phyloP scores from a whole-genome alignment of 2,797 vertebrate genomes.

The Microcaecilia unicolor region DNA sequence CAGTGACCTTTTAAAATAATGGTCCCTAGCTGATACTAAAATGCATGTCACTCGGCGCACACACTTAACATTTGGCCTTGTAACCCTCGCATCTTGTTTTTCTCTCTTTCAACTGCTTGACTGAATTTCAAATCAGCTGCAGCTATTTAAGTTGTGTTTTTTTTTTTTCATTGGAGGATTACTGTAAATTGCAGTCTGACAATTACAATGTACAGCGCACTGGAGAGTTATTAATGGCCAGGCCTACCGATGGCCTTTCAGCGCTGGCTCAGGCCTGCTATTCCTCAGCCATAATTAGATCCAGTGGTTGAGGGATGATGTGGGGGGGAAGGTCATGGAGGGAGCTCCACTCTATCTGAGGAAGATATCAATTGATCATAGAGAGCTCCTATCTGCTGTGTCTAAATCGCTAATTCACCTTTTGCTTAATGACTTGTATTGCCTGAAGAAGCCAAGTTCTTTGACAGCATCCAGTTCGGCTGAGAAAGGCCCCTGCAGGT shows the following conservation, averaged over 20 bases:
- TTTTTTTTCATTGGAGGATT: slow-evolving; percentile 67
- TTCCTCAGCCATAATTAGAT: slow-evolving; percentile 76
- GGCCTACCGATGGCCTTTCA: slow-evolving; percentile 77
- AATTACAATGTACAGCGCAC: slow-evolving; percentile 81
- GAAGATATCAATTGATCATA: slow-evolving; percentile 73
- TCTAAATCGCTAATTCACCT: slow-evolving; percentile 57
- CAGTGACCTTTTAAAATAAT: slow-evolving; percentile 74
- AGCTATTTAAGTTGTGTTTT: slow-evolving; percentile 58
- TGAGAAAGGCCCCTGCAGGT: slow-evolving; percentile 64
- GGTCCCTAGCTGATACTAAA: slow-evolving; percentile 79
- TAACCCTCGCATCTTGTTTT: slow-evolving; percentile 69
- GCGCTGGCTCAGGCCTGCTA: slow-evolving; percentile 58
- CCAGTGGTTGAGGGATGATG: slow-evolving; percentile 57
- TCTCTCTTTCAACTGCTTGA: slow-evolving; percentile 68
- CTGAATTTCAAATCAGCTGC: slow-evolving; percentile 70
- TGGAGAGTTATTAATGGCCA: slow-evolving; percentile 77
- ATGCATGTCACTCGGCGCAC: slow-evolving; percentile 78
- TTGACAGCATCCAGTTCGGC: slow-evolving; percentile 54
- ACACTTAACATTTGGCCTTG: slow-evolving; percentile 67
- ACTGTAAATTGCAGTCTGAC: slow-evolving; percentile 78
- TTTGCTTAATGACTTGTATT: slow-evolving; percentile 67
- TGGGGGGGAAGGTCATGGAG: slow-evolving; percentile 23
- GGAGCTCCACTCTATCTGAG: slow-evolving; percentile 50
- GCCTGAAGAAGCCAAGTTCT: slow-evolving; percentile 55
- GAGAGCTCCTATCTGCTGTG: slow-evolving; percentile 52